Conservation (phyloP, 2,113 vertebrate genomes). For the Trichomycterus rosablanca region DNA sequence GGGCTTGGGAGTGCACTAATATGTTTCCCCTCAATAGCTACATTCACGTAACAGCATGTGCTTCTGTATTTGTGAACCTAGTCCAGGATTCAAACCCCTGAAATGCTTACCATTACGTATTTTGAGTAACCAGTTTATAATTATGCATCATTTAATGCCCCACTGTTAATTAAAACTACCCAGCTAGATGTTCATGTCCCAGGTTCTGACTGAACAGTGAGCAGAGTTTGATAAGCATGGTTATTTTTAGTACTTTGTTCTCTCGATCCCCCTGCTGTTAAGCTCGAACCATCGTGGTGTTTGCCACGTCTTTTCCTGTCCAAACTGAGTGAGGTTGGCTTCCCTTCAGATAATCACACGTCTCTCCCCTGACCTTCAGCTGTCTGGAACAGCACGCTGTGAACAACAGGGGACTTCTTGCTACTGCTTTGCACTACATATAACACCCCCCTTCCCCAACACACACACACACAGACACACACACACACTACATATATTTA, state of each 20-base stretch:
- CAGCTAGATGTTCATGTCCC: not conserved
- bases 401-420: not conserved
- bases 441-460: too few relatives aligned
- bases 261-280: conserved; percentile 3
- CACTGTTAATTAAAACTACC: too few relatives aligned
- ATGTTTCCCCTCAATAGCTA: too few relatives aligned
- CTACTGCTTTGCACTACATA: conserved; percentile 6
- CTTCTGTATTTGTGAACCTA: too few relatives aligned
- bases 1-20: too few relatives aligned
- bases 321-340: conserved; percentile 45
- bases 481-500: too few relatives aligned
- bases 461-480: conserved; percentile 1
- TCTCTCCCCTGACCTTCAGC: conserved; percentile 60
- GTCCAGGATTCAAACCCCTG: too few relatives aligned
- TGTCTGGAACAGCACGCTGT: conserved; percentile 50
- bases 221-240: conserved; percentile 42
- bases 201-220: not conserved
- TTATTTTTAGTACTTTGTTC: conserved; percentile 63
- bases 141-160: too few relatives aligned
- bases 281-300: conserved; percentile 9
- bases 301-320: conserved; percentile 46
- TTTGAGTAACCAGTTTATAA: too few relatives aligned
- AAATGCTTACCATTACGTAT: too few relatives aligned
- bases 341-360: conserved; percentile 60
- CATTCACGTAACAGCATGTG: too few relatives aligned